phyloP scores from a whole-genome alignment of 1,140 invertebrate species.

The Drosophila tristis region DNA sequence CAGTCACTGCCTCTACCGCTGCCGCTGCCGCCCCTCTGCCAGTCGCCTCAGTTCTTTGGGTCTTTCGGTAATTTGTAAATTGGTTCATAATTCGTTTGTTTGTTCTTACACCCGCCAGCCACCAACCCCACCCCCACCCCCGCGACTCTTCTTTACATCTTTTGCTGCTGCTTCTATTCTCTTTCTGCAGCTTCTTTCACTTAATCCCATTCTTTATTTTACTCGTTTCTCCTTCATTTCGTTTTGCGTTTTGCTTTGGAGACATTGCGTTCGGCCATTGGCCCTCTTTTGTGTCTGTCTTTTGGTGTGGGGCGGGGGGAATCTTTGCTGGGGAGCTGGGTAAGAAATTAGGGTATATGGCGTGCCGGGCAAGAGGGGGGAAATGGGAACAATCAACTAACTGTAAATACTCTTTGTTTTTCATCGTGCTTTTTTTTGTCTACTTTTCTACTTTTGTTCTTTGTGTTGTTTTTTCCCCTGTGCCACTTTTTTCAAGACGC shows the following conservation, averaged over 20 bases:
- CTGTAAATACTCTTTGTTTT: conserved; percentile 75
- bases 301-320: background rate
- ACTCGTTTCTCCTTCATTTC: conserved; percentile 19
- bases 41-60: conserved; percentile 8
- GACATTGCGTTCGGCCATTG: conserved; percentile 74
- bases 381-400: conserved; percentile 82
- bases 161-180: conserved; percentile 19
- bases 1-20: conserved; percentile 19
- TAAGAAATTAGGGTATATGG: no score
- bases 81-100: conserved; percentile 78
- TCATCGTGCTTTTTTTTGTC: conserved; percentile 15
- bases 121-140: conserved; percentile 30
- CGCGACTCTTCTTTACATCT: conserved; percentile 27
- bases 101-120: conserved; percentile 27
- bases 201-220: conserved; percentile 16
- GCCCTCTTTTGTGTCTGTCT: conserved; percentile 63
- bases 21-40: no score
- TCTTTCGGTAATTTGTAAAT: conserved; percentile 78
- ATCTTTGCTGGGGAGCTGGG: conserved; percentile 27
- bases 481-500: conserved; percentile 34
- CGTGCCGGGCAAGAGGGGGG: no score
- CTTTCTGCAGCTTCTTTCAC: conserved; percentile 15
- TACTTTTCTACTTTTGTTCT: conserved; percentile 18
- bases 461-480: conserved; percentile 38
- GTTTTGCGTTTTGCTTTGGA: conserved; percentile 31